Conservation (phyloP, 2,113 vertebrate species). For the Ptilorrhoa leucosticta region DNA sequence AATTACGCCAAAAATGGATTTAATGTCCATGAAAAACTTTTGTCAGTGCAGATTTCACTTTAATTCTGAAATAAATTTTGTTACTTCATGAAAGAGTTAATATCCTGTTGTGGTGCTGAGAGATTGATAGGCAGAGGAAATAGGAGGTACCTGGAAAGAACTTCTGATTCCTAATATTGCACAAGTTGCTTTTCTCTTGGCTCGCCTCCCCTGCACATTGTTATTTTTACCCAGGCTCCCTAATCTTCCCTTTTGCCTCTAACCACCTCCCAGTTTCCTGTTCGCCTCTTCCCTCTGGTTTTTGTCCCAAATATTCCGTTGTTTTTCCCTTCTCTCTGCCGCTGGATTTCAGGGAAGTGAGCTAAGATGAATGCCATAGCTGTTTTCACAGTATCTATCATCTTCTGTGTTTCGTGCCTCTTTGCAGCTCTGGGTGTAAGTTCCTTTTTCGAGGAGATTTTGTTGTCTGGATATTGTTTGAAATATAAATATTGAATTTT, state of each 20-base stretch:
- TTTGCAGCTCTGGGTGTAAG: constrained; percentile 52
- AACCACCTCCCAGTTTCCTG: constrained; percentile 24
- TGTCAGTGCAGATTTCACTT: not conserved
- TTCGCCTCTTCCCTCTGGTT: not conserved
- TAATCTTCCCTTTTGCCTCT: constrained; percentile 7
- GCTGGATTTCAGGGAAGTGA: not conserved
- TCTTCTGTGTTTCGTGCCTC: constrained; percentile 51
- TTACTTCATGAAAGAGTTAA: constrained; percentile 35
- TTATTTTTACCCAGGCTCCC: constrained; percentile 26
- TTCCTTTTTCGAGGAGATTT: not conserved
- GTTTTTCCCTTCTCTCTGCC: not conserved
- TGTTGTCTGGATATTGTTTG: not conserved
- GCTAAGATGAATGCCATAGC: constrained; percentile 35
- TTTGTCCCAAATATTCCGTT: not conserved
- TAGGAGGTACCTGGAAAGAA: constrained; percentile 52
- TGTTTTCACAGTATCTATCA: not conserved
- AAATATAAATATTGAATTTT: not conserved
- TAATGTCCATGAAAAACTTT: not conserved
- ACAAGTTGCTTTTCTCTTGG: not conserved
- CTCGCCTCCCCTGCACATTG: not conserved
- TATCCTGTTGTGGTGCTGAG: not conserved
- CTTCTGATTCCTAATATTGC: not conserved
- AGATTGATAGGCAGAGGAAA: constrained; percentile 47
- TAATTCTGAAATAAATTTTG: not conserved
- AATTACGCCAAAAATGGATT: not conserved